Evolutionary conservation across 2,888 invertebrate species (phyloP).

Genomic region (Mylabris sibirica): DNA sequence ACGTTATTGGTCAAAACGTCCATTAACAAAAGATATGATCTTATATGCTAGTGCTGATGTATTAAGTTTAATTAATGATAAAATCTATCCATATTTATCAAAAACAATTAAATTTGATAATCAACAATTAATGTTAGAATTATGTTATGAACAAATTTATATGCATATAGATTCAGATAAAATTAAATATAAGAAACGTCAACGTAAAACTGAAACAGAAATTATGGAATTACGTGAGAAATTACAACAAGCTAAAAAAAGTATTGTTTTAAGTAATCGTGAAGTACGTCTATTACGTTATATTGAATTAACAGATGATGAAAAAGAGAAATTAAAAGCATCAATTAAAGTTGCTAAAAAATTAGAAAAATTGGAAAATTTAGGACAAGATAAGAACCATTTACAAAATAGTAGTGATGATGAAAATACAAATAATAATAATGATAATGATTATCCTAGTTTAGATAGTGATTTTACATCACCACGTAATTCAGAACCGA

Average conservation of each 20-base stretch:
- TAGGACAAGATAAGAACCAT: constrained; percentile 75
- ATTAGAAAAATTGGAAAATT: constrained; percentile 85
- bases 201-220: constrained; percentile 90
- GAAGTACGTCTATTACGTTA: constrained; percentile 87
- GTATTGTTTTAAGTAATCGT: constrained; percentile 89
- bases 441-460: constrained; percentile 77
- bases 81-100: constrained; percentile 77
- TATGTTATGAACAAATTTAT: constrained; percentile 87
- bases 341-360: constrained; percentile 93
- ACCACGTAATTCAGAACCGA: constrained; percentile 79
- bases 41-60: constrained; percentile 91
- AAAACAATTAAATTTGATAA: constrained; percentile 77
- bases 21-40: constrained; percentile 89
- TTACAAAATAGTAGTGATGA: constrained; percentile 79
- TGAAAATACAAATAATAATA: constrained; percentile 69
- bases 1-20: constrained; percentile 85
- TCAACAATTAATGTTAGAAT: constrained; percentile 76
- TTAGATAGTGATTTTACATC: constrained; percentile 80
- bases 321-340: constrained; percentile 89
- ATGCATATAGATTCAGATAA: constrained; percentile 86
- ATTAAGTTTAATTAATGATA: constrained; percentile 84
- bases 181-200: constrained; percentile 86
- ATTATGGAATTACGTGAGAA: constrained; percentile 85
- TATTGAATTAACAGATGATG: constrained; percentile 89
- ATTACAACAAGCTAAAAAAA: constrained; percentile 81